These are phyloP conservation scores for Todiramphus saurophagus DNA, from an alignment of 2,113 vertebrate species.

Conservation along the genomic window DNA sequence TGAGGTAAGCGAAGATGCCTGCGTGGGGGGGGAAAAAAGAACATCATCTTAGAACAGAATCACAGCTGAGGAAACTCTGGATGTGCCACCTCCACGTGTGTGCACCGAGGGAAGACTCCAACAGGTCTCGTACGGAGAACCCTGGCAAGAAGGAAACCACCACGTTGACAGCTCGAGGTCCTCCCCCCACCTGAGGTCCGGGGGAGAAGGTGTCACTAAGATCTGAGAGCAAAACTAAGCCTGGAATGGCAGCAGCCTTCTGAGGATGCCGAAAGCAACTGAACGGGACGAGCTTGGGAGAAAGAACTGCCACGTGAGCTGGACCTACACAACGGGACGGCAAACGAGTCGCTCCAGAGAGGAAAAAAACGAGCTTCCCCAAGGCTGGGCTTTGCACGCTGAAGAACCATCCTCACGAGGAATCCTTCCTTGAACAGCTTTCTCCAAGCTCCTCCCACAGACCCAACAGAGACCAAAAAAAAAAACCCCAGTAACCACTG, in stretches of 20 bases:
- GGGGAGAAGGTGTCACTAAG: rapidly evolving
- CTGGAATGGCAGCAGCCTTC: neutral
- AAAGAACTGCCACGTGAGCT: neutral
- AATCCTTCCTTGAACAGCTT: neutral
- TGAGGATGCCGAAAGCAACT: neutral
- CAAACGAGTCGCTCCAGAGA: neutral
- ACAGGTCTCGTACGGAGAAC: neutral
- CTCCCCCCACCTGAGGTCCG: neutral
- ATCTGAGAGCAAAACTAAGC: neutral
- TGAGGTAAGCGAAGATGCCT: constrained; percentile 99
- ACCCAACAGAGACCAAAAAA: neutral
- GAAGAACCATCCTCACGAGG: neutral
- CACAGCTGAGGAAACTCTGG: neutral
- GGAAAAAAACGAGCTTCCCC: neutral
- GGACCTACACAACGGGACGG: neutral
- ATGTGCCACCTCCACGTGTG: rapidly evolving
- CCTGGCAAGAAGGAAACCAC: neutral
- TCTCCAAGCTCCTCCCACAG: neutral
- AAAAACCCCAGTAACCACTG: neutral
- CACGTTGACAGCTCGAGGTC: rapidly evolving
- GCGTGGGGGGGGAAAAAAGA: neutral
- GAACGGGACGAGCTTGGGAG: neutral
- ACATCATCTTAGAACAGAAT: rapidly evolving
- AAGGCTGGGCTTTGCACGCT: neutral
- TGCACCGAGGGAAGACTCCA: rapidly evolving